Conservation (phyloP, 2,113 vertebrate species). For the Charadrius vociferus region DNA sequence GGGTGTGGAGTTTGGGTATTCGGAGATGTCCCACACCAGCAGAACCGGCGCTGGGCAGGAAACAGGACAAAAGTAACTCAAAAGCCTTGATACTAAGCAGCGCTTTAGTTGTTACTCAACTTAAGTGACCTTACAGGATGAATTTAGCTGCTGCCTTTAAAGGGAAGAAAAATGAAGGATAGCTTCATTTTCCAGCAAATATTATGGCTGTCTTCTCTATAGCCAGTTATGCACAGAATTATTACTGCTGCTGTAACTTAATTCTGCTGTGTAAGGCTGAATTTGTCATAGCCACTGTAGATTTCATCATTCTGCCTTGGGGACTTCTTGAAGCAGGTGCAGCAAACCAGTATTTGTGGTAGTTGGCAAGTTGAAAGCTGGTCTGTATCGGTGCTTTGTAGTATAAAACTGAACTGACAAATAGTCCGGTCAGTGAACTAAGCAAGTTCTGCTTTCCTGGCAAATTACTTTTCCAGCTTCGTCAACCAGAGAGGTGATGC, state of each 20-base stretch:
- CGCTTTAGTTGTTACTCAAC: neutral
- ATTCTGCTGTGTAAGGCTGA: neutral
- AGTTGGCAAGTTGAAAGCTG: neutral
- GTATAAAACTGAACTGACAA: neutral
- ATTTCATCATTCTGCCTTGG: neutral
- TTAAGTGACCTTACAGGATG: neutral
- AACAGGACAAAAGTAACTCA: neutral
- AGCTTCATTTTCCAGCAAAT: neutral
- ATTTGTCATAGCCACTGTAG: neutral
- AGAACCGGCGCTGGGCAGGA: neutral
- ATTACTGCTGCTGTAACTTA: neutral
- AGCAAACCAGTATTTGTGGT: neutral
- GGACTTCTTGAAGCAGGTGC: neutral
- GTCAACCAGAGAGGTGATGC: neutral
- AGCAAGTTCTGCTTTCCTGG: neutral
- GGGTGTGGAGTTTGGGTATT: neutral
- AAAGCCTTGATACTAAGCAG: neutral
- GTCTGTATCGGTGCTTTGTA: neutral
- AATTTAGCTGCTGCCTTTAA: neutral
- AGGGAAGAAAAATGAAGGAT: neutral
- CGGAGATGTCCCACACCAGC: neutral
- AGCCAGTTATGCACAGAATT: neutral
- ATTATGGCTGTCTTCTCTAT: neutral
- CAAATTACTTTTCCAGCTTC: neutral
- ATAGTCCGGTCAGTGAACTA: neutral